Evolutionary conservation across 2,797 vertebrate species (phyloP).

Genomic region (Mormyrus proboscirostris): DNA sequence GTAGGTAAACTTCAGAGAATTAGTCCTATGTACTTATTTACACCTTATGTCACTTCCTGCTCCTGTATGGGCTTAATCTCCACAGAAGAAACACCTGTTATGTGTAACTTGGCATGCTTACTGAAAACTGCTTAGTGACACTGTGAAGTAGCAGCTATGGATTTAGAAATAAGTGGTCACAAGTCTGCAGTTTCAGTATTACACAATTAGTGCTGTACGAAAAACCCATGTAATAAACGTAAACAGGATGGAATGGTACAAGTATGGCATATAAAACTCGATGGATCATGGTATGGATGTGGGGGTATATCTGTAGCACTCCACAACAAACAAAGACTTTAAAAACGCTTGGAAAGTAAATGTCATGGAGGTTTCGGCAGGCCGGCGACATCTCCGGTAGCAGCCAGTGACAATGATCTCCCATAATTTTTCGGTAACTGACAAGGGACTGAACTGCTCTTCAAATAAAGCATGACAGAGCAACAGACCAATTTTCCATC

Average conservation of each 20-base stretch:
- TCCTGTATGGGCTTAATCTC: neutral
- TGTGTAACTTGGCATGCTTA: neutral
- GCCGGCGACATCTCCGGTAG: neutral
- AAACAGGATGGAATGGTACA: neutral
- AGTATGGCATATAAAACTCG: neutral
- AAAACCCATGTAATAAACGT: neutral
- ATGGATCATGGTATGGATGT: neutral
- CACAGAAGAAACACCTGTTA: neutral
- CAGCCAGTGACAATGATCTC: neutral
- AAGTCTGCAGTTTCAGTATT: neutral
- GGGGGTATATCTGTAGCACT: neutral
- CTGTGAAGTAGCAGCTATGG: neutral
- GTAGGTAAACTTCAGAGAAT: neutral
- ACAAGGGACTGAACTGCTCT: conserved; percentile 10
- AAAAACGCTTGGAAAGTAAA: neutral
- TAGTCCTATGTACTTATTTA: neutral
- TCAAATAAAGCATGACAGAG: neutral
- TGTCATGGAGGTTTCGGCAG: neutral
- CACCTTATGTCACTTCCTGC: neutral
- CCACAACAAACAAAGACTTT: neutral
- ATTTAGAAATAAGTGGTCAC: neutral
- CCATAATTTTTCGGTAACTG: neutral
- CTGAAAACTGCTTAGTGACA: neutral
- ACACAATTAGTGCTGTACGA: neutral
- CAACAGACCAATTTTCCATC: conserved; percentile 16